Base-by-base conservation (phyloP, 2,113 vertebrate genomes). In the Barnardius zonarius region DNA sequence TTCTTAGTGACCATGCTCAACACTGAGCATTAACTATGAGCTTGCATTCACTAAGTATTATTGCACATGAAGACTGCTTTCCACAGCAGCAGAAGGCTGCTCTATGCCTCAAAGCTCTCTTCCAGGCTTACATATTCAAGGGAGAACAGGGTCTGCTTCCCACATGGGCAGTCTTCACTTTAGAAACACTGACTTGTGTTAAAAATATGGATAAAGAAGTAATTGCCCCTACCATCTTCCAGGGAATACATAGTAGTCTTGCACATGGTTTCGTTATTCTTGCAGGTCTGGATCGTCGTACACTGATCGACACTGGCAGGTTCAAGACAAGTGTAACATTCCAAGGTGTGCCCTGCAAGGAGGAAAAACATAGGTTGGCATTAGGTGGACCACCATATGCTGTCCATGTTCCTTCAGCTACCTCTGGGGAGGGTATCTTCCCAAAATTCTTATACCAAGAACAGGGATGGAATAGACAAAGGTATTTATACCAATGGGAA, bases 231-330 rank as follows among this genome's bases (percentile, higher is more conserved):
- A 97, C 96, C 95, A 0, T 96, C 92, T 77, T 96, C 96, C 73
- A 44, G 10, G 37, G 96, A 97, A 69, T 97, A 96, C 66, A 91
- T 73, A 0, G 93, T 95, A 1, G 95, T 96, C 91, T 97, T 96
- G 95, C 96, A 97, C 43, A 96, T 91, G n/a, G 13, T 59, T 51
- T 96, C 92, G 2, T 24, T 5, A 28, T 5, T 6, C 1, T 9
- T 35, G 57, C 96, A 97, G 25, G 78, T 94, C 57, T 66, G 83
- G 30, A 96, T 12, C 1, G 3, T 76, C 57, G 3, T 3, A 33
- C 96, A 97, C 17, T 86, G n/a, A 4, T 72, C n/a, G 4, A 7
- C 12, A 4, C 22, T 0, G 0, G 54, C 83, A 61, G 41, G 28
- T 1, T 89, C 70, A 18, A 1, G 31, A 74, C 96, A 97, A 1